Evolutionary conservation across 2,797 vertebrate genomes (phyloP), one percentile per base, ranked within the genome.

Genomic region (Chelonia mydas): DNA sequence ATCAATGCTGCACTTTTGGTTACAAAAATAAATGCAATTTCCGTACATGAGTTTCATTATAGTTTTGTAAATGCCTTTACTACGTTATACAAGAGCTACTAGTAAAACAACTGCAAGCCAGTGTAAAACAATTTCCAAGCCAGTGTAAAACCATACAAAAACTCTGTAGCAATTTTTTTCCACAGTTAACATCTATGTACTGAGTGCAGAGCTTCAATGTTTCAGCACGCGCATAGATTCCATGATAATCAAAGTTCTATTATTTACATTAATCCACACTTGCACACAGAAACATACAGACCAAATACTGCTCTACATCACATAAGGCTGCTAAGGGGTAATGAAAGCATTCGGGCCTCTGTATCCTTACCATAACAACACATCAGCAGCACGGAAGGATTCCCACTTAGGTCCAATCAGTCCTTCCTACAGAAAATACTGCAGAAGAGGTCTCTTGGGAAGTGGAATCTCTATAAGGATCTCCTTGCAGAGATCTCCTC

Each of bases 261-360:
- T 97, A 94, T 93, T 95, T 95, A 95, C 78, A 94, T 97, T 91
- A 96, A 97, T 90, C 96, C 95, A 97, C 87, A 93, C 82, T 92
- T 81, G 74, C 92, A 95, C 41, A 83, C 93, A 86, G 93, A 96
- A 97, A 96, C 78, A 89, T 92, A 96, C 96, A 96, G 88, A 94
- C 96, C 65, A 72, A 72, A 37, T 72, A 37, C n/a, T 37, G 65
- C 19, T 97, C 96, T 16, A 47, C 15, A 47, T 77, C 41, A 31
- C 10, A 49, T 31, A 16, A 2, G 4, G 7, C 74, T 76, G 27
- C 5, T 47, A 28, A 47, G 72, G 72, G 10, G 25, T 45, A 47
- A 76, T 45, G 25, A 76, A 76, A 76, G 41, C 25, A 28, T 28
- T 47, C 5, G 45, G 96, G 96, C 65, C 50, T 84, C 89, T 94